Evolutionary conservation across 2,888 invertebrate genomes (phyloP).

Genomic region (Pollenia griseotomentosa): DNA sequence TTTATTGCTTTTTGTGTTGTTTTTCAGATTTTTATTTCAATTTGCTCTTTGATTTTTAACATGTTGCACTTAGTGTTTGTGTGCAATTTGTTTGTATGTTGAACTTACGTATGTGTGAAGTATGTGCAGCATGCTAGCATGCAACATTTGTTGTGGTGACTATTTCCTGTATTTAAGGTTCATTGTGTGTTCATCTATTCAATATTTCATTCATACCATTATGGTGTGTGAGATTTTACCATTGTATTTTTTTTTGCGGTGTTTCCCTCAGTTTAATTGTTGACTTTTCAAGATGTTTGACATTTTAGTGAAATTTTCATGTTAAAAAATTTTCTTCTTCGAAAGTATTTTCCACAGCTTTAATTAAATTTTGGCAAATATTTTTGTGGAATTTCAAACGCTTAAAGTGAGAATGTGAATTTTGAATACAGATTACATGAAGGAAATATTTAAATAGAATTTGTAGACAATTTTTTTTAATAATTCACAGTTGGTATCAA

Average conservation of each 20-base stretch:
- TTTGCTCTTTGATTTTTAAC: slow-evolving; percentile 58
- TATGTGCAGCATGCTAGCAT: slow-evolving; percentile 35
- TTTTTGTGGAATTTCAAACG: background rate
- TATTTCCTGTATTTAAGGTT: slow-evolving; percentile 61
- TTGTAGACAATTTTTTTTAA: too few relatives aligned
- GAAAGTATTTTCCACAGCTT: background rate
- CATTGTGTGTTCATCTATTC: slow-evolving; percentile 24
- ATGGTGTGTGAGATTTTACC: slow-evolving; percentile 44
- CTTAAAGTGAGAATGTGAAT: background rate
- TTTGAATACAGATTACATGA: too few relatives aligned
- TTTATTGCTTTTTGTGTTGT: slow-evolving; percentile 24
- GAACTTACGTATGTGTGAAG: background rate
- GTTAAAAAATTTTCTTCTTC: background rate
- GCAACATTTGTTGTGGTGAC: slow-evolving; percentile 53
- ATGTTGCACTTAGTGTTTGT: slow-evolving; percentile 44
- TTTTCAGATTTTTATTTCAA: slow-evolving; percentile 15
- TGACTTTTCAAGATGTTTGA: slow-evolving; percentile 60
- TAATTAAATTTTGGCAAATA: background rate
- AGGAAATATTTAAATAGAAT: too few relatives aligned
- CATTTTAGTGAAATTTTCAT: slow-evolving; percentile 23
- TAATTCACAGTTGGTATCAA: too few relatives aligned
- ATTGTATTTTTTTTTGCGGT: background rate
- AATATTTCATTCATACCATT: slow-evolving; percentile 24
- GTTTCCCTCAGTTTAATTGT: slow-evolving; percentile 46
- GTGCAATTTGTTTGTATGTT: background rate